Evolutionary conservation across 1,140 invertebrate genomes (phyloP).

Genomic region (Drosophila funebris): DNA sequence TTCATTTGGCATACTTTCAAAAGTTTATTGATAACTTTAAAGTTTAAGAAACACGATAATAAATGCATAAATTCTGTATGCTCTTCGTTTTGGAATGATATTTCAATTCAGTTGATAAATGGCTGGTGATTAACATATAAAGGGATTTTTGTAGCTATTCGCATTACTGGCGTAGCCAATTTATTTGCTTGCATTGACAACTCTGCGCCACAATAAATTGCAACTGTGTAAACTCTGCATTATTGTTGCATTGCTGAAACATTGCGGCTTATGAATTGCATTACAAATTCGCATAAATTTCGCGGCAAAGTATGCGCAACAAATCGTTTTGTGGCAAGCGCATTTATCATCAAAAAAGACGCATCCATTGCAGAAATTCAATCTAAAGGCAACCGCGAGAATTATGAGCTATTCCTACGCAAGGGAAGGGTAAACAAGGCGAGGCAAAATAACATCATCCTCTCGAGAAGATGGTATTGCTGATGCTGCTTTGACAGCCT

Average conservation of each 20-base stretch:
- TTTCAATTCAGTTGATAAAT: slow-evolving; percentile 36
- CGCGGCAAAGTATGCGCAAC: slow-evolving; percentile 68
- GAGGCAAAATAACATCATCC: not conserved
- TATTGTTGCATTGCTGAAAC: slow-evolving; percentile 16
- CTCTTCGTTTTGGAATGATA: not conserved
- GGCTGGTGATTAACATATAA: slow-evolving; percentile 64
- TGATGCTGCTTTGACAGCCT: slow-evolving; percentile 21
- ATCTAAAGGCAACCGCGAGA: slow-evolving; percentile 64
- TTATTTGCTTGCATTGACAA: slow-evolving; percentile 54
- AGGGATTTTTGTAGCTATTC: slow-evolving; percentile 32
- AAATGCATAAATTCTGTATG: slow-evolving; percentile 15
- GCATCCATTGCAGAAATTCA: slow-evolving; percentile 69
- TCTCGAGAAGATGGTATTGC: not conserved
- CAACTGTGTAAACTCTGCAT: slow-evolving; percentile 41
- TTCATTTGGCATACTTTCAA: slow-evolving; percentile 6
- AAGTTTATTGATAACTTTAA: not conserved
- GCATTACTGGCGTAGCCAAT: slow-evolving; percentile 16
- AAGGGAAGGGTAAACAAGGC: not conserved
- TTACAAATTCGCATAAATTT: slow-evolving; percentile 76
- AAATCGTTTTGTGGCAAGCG: slow-evolving; percentile 65
- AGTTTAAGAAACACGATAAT: not conserved
- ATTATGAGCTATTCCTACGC: slow-evolving; percentile 51
- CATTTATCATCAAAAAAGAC: slow-evolving; percentile 68
- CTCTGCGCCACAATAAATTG: slow-evolving; percentile 67
- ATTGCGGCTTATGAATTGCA: slow-evolving; percentile 71